Conservation (phyloP, 2,888 invertebrate species). For the Apodemia duryi region DNA sequence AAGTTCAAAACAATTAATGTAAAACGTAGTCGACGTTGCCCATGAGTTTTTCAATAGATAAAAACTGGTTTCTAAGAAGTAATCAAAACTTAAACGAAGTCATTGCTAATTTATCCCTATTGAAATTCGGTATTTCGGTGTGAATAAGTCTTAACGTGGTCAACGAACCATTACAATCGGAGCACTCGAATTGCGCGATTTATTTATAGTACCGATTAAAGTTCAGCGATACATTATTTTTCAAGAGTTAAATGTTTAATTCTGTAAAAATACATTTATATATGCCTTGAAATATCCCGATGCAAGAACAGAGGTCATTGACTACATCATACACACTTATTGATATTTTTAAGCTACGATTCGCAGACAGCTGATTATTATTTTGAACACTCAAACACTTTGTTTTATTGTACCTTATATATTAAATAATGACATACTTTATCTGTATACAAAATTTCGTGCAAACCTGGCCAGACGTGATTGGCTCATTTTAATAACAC, state of each 20-base stretch:
- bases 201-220: conserved; percentile 15
- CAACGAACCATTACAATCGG: conserved; percentile 20
- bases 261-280: neutral
- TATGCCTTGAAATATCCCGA: neutral
- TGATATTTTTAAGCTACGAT: neutral
- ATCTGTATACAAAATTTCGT: too few relatives aligned
- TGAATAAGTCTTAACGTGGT: conserved; percentile 18
- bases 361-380: too few relatives aligned
- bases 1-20: too few relatives aligned
- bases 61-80: neutral
- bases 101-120: neutral
- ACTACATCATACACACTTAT: neutral
- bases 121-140: conserved; percentile 2
- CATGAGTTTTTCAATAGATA: neutral
- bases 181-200: conserved; percentile 11
- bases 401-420: too few relatives aligned
- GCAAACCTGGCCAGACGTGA: too few relatives aligned
- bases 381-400: too few relatives aligned
- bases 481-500: too few relatives aligned
- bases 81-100: neutral
- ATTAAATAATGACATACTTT: too few relatives aligned
- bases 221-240: conserved; percentile 4
- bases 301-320: neutral
- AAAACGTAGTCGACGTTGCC: too few relatives aligned
- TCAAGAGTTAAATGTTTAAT: neutral